Conservation (phyloP, 23 tunicate genomes). For the Phallusia fumigata region DNA sequence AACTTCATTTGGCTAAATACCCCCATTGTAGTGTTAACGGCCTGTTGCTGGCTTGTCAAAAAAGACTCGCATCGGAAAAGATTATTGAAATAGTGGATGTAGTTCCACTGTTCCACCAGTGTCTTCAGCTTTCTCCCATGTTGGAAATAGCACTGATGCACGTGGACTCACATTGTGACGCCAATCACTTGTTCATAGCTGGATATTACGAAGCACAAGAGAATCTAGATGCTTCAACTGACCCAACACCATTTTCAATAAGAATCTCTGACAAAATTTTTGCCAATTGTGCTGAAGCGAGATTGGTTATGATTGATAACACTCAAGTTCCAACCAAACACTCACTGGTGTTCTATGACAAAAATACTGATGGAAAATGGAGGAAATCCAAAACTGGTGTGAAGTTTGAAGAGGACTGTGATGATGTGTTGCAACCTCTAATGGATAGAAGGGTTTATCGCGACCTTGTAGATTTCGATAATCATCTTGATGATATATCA, state of each 20-base stretch:
- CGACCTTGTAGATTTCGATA: slow-evolving; percentile 85
- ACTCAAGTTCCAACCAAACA: slow-evolving; percentile 41
- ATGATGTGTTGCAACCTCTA: slow-evolving; percentile 34
- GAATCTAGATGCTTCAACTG: slow-evolving; percentile 25
- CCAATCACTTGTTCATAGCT: slow-evolving; percentile 63
- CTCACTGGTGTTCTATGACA: slow-evolving; percentile 59
- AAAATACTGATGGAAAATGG: slow-evolving; percentile 51
- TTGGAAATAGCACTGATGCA: slow-evolving; percentile 78
- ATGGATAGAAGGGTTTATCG: slow-evolving; percentile 57
- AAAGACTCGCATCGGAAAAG: slow-evolving; percentile 30
- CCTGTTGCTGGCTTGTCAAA: slow-evolving; percentile 72
- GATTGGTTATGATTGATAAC: slow-evolving; percentile 67
- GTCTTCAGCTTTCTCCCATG: slow-evolving; percentile 85
- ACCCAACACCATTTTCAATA: slow-evolving; percentile 39
- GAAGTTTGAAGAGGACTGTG: slow-evolving; percentile 35
- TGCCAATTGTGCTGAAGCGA: slow-evolving; percentile 30
- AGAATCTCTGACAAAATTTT: slow-evolving; percentile 67
- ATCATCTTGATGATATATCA: slow-evolving; percentile 86
- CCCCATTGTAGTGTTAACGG: slow-evolving; percentile 98
- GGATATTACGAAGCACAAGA: slow-evolving; percentile 92
- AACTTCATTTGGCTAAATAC: slow-evolving; percentile 88
- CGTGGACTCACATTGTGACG: slow-evolving; percentile 70
- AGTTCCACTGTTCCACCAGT: slow-evolving; percentile 88
- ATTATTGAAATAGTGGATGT: slow-evolving; percentile 63
- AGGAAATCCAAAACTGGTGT: slow-evolving; percentile 31